Evolutionary conservation across 2,113 vertebrate genomes (phyloP).

Genomic region (Marcusenius ussheri): DNA sequence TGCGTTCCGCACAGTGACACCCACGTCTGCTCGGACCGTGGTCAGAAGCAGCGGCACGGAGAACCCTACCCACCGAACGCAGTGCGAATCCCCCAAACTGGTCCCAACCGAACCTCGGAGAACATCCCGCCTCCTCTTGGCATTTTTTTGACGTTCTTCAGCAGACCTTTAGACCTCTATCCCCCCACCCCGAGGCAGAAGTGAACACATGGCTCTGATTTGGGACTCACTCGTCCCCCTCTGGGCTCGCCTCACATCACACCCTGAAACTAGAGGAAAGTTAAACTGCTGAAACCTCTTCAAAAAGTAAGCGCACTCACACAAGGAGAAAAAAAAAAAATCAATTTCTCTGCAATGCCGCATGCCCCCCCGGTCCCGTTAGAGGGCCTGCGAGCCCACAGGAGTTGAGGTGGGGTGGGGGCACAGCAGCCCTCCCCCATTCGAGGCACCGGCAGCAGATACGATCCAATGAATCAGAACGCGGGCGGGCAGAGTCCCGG

Average conservation of each 20-base stretch:
- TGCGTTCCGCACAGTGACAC: not conserved
- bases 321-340: not conserved
- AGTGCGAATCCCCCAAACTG: not conserved
- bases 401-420: not conserved
- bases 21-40: not conserved
- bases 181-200: not conserved
- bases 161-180: not conserved
- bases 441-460: not conserved
- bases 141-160: not conserved
- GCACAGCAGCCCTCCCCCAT: not conserved
- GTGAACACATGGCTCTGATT: constrained; percentile 16
- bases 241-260: not conserved
- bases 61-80: not conserved
- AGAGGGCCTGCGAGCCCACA: not conserved
- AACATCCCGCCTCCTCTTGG: not conserved
- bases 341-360: not conserved
- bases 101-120: not conserved
- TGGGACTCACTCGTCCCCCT: not conserved
- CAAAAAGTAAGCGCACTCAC: not conserved
- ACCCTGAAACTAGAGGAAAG: not conserved
- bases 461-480: not conserved
- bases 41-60: not conserved
- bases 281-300: not conserved
- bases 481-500: not conserved
- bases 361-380: not conserved